Base-by-base conservation (phyloP, 2,888 invertebrate species). In the Mythimna vitellina region DNA sequence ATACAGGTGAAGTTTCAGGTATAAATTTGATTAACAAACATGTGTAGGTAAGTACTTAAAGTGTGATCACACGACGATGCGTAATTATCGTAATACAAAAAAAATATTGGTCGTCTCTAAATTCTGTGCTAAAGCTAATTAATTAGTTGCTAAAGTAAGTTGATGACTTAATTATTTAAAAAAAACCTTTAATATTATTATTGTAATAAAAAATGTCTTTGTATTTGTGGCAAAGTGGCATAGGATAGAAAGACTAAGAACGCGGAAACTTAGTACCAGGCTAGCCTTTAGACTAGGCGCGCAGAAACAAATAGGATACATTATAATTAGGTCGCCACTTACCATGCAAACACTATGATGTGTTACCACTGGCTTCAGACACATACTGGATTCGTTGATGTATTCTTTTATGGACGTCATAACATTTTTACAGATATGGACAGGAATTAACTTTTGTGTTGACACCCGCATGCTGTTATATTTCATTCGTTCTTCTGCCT, bases 321-420 rank as follows among this genome's bases (percentile, higher is more conserved):
- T 56, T 65, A 25, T 69, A 80, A 60, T 66, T 49, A 68, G 58
- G n/a, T 63, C 57, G 25, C 20, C 17, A 72, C 90, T 89, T 76
- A 96, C 96, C 91, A 90, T 89, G 69, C 96, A 96, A 17, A 81
- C 73, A 56, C 91, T 93, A 53, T 95, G 95, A 73, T 92, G 91
- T 0, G 87, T 85, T 2, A 83, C 70, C 9, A 95, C 83, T 0
- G 95, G 93, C 64, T 90, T 89, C 77, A 96, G 77, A 70, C 96
- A 96, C 8, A 93, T 70, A 46, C 87, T 91, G 54, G 89, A 88
- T 22, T 87, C 81, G 12, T 91, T 85, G 46, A 95, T 57, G 0
- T 77, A 81, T 10, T 87, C 81, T n/a, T 89, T 88, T 0, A 85
- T 69, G 0, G 61, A 65, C 5, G 79, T 57, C 83, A 93, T 78